Evolutionary conservation across 2,113 vertebrate genomes (phyloP).

Genomic region (Orthonyx spaldingii): DNA sequence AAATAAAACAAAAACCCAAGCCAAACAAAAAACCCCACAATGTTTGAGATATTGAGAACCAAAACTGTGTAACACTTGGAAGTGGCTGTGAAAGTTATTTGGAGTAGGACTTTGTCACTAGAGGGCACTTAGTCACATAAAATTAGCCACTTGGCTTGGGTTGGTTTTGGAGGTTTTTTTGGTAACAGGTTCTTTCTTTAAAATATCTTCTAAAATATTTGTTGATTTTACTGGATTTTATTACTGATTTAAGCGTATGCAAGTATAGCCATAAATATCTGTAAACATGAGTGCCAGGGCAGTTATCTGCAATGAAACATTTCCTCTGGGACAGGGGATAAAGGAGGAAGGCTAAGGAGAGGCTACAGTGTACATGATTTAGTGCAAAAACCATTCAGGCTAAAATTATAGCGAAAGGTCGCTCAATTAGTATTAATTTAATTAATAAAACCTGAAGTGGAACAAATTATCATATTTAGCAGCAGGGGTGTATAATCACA

Average conservation of each 20-base stretch:
- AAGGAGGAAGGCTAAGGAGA: background rate
- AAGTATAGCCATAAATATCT: background rate
- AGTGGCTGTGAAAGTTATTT: background rate
- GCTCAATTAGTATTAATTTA: conserved; percentile 14
- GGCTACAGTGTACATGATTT: background rate
- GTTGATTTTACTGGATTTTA: background rate
- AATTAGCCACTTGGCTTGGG: conserved; percentile 13
- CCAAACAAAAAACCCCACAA: background rate
- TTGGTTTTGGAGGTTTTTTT: background rate
- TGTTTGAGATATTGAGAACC: background rate
- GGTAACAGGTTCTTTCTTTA: background rate
- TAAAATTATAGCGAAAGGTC: background rate
- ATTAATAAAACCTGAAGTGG: conserved; percentile 30
- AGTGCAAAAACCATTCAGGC: background rate
- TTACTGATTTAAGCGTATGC: background rate
- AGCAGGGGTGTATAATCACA: background rate
- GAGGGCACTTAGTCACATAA: conserved; percentile 73
- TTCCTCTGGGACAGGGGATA: background rate
- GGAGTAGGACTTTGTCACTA: conserved; percentile 68
- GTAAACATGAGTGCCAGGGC: background rate
- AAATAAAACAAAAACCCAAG: background rate
- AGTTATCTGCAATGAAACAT: background rate
- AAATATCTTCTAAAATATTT: background rate
- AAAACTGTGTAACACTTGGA: background rate
- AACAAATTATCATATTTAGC: background rate